Evolutionary conservation across 37 sponge, comb jelly and placozoan species (phyloP).

Genomic region (Hexactinellida sp.): DNA sequence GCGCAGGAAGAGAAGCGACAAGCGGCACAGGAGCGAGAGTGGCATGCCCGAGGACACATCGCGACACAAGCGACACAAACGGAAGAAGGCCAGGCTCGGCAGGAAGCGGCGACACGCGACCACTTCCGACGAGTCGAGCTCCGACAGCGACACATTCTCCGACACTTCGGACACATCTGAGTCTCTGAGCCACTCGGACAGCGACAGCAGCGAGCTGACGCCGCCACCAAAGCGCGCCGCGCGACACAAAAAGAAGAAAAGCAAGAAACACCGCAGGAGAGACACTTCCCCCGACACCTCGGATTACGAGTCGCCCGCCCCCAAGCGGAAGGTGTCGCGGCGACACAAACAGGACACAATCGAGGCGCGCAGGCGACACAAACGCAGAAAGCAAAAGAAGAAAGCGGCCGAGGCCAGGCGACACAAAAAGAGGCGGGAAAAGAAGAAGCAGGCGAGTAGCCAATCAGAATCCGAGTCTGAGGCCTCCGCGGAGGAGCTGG

Average conservation of each 20-base stretch:
- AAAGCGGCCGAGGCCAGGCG: neutral
- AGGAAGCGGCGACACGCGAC: neutral
- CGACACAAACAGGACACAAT: constrained; percentile 6
- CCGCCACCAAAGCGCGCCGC: neutral
- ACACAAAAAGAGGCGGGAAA: neutral
- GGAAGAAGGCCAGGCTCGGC: neutral
- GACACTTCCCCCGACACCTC: neutral
- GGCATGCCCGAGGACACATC: neutral
- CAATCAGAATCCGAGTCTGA: constrained; percentile 16
- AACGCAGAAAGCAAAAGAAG: neutral
- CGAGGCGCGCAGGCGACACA: neutral
- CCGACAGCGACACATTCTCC: neutral
- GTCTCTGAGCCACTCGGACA: neutral
- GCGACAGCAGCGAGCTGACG: neutral
- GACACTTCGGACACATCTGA: neutral
- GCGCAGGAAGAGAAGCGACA: neutral
- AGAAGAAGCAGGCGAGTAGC: neutral
- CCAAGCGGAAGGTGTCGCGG: neutral
- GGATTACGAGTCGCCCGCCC: neutral
- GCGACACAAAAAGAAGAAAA: neutral
- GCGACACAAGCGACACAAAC: neutral
- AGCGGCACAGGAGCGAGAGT: neutral
- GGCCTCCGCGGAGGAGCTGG: neutral
- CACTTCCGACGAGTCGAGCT: neutral
- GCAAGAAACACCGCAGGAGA: neutral